Conservation (phyloP, 2,113 vertebrate genomes). For the Siniperca chuatsi region DNA sequence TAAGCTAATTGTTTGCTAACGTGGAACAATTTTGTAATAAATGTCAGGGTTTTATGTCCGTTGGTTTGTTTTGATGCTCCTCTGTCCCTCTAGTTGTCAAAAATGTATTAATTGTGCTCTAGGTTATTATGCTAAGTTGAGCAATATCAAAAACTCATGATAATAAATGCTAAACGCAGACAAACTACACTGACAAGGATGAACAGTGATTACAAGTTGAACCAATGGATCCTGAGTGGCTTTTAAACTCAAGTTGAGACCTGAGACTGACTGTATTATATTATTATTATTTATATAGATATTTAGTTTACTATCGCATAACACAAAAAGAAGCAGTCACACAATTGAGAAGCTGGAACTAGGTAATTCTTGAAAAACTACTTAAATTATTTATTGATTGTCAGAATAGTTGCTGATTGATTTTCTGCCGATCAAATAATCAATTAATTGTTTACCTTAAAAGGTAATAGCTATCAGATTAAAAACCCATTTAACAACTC, state of each 20-base stretch:
- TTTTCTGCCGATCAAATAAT: too few relatives aligned
- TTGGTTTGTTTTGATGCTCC: neutral
- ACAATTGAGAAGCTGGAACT: neutral
- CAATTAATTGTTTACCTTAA: neutral
- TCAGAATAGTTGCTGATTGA: too few relatives aligned
- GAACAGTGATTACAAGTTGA: neutral
- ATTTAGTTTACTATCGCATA: neutral
- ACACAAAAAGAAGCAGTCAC: too few relatives aligned
- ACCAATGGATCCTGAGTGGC: neutral
- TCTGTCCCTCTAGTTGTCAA: neutral
- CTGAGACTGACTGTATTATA: neutral
- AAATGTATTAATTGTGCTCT: neutral
- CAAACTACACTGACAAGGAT: neutral
- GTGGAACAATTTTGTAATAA: neutral
- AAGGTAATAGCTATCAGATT: neutral
- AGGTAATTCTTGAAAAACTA: neutral
- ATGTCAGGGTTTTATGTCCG: neutral
- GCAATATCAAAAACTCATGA: neutral
- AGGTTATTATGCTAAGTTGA: too few relatives aligned
- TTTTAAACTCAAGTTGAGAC: neutral
- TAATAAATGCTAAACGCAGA: neutral
- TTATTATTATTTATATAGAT: too few relatives aligned
- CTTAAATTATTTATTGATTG: too few relatives aligned
- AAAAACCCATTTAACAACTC: slow-evolving; percentile 25
- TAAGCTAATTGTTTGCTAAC: neutral